A percentile compares a stretch with the other conserved stretches of the same genome.
phyloP scores from a whole-genome alignment of 2,888 invertebrate genomes.

The Adela reaumurella region DNA sequence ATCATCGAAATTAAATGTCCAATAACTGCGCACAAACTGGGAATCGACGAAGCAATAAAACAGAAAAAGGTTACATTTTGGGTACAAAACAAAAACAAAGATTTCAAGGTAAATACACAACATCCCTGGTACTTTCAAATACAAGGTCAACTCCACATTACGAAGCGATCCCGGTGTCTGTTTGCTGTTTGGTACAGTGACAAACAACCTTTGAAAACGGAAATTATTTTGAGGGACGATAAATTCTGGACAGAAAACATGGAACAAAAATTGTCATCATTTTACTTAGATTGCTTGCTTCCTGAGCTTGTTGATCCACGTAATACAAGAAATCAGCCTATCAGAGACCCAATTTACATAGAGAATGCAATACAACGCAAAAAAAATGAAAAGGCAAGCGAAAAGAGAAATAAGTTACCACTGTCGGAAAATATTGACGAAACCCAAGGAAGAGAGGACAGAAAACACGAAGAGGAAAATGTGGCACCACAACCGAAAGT shows the following conservation, averaged over 20 bases:
- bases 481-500: too few relatives aligned
- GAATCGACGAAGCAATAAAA: conserved; percentile 1
- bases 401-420: too few relatives aligned
- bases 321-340: conserved; percentile 5
- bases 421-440: too few relatives aligned
- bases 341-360: neutral
- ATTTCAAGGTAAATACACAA: too few relatives aligned
- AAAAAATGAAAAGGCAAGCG: too few relatives aligned
- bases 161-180: conserved; percentile 3
- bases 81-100: too few relatives aligned
- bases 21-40: neutral
- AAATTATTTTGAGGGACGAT: conserved; percentile 8
- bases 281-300: conserved; percentile 7
- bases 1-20: conserved; percentile 6
- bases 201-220: conserved; percentile 7
- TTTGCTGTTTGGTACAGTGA: conserved; percentile 8
- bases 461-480: too few relatives aligned
- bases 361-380: too few relatives aligned
- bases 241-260: conserved; percentile 7
- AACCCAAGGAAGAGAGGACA: too few relatives aligned
- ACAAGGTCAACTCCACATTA: conserved; percentile 10
- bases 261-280: conserved; percentile 3
- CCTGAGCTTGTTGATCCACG: conserved; percentile 8
- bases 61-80: conserved; percentile 1
- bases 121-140: conserved; percentile 4